Evolutionary conservation across 37 sponge, comb jelly and placozoan genomes (phyloP).

Genomic region (Beroe forskalii): DNA sequence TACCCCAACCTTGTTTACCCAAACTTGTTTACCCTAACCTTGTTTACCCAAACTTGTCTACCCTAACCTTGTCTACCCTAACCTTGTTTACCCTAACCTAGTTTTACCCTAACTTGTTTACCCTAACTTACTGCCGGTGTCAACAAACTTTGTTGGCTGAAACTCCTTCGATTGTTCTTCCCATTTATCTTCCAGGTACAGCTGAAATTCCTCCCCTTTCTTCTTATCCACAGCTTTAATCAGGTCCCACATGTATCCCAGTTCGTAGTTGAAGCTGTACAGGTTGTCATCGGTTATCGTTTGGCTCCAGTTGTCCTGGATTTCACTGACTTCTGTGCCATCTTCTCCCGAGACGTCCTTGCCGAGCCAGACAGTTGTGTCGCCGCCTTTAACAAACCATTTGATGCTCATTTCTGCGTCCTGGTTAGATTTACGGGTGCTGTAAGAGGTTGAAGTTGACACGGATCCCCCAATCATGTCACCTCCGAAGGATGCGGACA

Average conservation of each 20-base stretch:
- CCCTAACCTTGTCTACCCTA: too few species aligned
- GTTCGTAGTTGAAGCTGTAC: not conserved
- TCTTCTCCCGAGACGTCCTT: not conserved
- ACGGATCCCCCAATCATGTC: not conserved
- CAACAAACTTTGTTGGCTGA: not conserved
- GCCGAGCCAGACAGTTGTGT: not conserved
- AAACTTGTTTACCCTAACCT: too few species aligned
- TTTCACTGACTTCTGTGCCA: not conserved
- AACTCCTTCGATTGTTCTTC: not conserved
- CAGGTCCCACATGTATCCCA: too few species aligned
- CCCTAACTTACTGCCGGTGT: too few species aligned
- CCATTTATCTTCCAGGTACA: not conserved
- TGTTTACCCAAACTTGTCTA: too few species aligned
- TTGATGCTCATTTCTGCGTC: not conserved
- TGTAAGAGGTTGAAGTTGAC: not conserved
- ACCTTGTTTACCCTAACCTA: too few species aligned
- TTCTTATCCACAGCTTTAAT: not conserved
- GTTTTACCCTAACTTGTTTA: too few species aligned
- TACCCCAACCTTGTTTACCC: too few species aligned
- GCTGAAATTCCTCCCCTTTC: not conserved
- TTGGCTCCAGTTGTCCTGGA: not conserved
- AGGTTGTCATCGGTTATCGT: not conserved
- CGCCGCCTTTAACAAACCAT: not conserved
- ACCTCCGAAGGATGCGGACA: not conserved
- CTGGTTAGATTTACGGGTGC: not conserved